Percentiles rank a stretch among this genome's conserved stretches.
Evolutionary conservation across 2,797 vertebrate genomes (phyloP).

Genomic region (Vespertilio murinus): DNA sequence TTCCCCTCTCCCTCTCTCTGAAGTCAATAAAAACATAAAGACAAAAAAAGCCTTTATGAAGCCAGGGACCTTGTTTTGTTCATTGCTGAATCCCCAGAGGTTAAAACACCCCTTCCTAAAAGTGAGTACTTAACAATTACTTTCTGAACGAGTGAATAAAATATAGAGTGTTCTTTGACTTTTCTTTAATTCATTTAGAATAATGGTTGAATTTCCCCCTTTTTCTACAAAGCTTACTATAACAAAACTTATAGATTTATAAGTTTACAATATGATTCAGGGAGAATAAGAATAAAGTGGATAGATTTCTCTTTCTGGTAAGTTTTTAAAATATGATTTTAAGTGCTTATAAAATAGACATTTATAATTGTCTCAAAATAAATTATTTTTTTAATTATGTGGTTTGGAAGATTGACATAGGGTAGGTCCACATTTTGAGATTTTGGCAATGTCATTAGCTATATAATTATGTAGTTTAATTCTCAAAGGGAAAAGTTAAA

Average conservation of each 20-base stretch:
- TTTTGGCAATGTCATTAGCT: neutral
- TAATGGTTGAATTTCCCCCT: conserved; percentile 2
- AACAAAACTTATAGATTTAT: neutral
- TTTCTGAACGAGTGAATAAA: neutral
- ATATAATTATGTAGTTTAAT: neutral
- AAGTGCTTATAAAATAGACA: conserved; percentile 3
- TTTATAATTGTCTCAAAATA: conserved; percentile 33
- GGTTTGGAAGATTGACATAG: conserved; percentile 25
- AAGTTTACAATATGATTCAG: neutral
- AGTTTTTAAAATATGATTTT: conserved; percentile 12
- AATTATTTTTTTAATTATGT: conserved; percentile 26
- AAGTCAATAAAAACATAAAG: no score
- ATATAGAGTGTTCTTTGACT: neutral
- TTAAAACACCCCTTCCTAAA: neutral
- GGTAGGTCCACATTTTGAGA: neutral
- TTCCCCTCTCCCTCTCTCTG: no score
- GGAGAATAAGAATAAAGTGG: neutral
- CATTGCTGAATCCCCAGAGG: neutral
- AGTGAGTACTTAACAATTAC: neutral
- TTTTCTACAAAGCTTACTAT: neutral
- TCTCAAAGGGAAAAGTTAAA: neutral
- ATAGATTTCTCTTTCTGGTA: conserved; percentile 19
- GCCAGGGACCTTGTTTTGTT: neutral
- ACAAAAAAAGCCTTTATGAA: neutral
- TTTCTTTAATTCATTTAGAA: conserved; percentile 6